Evolutionary conservation across 2,113 vertebrate genomes (phyloP), one percentile per base, ranked within the genome.

Genomic region (Psittacus erithacus): DNA sequence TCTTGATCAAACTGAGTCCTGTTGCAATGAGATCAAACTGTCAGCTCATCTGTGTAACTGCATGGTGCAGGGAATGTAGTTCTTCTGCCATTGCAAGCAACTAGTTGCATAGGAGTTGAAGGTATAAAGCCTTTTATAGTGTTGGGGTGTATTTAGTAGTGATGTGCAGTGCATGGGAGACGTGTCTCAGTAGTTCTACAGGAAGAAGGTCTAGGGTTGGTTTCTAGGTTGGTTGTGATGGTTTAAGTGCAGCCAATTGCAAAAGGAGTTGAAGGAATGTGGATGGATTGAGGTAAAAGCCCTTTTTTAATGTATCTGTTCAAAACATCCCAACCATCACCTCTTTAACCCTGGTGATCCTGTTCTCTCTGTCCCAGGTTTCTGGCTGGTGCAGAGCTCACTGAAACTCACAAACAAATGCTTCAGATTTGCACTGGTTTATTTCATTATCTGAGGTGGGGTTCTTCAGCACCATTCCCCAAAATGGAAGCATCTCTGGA

Each of bases 101-200:
- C 3, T 9, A 6, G 18, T 39, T 65, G 24, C 29, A 60, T 12
- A 28, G 59, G 29, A 62, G 33, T 17, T 50, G 43, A 67, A 10
- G 0, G 0, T 27, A 1, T 14, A 39, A 59, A 84, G 47, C 33
- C 33, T 15, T 50, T 27, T 17, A 15, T 39, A 35, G 3, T 38
- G 13, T 43, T 43, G 57, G 35, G 22, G 7, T n/a, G 39, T 38
- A 2, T 64, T 47, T 39, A 7, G 70, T 7, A 13, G 19, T 33
- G 46, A 33, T 28, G 31, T 16, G 43, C 1, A 1, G 6, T 16
- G 29, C 38, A 12, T 9, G 46, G 50, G 80, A 35, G 49, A 2
- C 9, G 1, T 2, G 5, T 39, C 68, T 57, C 27, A 7, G 39
- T 11, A 13, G 50, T 64, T 90, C 17, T 52, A 3, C n/a, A 55